phyloP scores from a whole-genome alignment of 2,888 invertebrate genomes.

The Dioctria linearis region DNA sequence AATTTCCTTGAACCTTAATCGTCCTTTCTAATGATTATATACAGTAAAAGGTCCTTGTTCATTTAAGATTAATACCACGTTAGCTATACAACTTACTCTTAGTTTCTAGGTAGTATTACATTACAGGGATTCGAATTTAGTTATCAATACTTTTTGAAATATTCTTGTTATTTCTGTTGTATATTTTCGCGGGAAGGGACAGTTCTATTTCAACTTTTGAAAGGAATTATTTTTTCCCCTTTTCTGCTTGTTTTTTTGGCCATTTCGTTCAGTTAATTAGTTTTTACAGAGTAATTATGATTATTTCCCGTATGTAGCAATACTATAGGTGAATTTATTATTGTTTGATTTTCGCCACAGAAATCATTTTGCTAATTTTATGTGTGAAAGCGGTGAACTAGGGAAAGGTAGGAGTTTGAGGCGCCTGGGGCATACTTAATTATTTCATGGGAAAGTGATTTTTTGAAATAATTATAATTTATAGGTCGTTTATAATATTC shows the following conservation, averaged over 20 bases:
- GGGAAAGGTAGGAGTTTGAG: background rate
- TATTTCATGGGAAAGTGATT: background rate
- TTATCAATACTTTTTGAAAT: background rate
- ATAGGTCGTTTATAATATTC: constrained; percentile 15
- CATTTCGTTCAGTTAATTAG: constrained; percentile 3
- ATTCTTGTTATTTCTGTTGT: background rate
- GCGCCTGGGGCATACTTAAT: background rate
- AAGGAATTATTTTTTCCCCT: background rate
- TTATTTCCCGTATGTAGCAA: background rate
- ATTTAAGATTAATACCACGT: constrained; percentile 19
- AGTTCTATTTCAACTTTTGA: background rate
- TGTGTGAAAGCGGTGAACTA: background rate
- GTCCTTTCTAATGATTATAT: constrained; percentile 46
- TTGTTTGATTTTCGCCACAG: background rate
- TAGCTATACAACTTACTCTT: constrained; percentile 43
- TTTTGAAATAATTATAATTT: constrained; percentile 1
- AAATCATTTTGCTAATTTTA: constrained; percentile 11
- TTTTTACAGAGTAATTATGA: constrained; percentile 8
- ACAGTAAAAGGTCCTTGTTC: constrained; percentile 47
- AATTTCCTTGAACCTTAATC: constrained; percentile 19
- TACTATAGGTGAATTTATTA: background rate
- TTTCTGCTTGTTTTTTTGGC: background rate
- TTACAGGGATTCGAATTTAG: constrained; percentile 12
- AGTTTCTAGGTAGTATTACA: background rate
- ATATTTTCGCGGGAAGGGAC: background rate